Evolutionary conservation across 2,113 vertebrate species (phyloP).

Genomic region (Pristiophorus japonicus): DNA sequence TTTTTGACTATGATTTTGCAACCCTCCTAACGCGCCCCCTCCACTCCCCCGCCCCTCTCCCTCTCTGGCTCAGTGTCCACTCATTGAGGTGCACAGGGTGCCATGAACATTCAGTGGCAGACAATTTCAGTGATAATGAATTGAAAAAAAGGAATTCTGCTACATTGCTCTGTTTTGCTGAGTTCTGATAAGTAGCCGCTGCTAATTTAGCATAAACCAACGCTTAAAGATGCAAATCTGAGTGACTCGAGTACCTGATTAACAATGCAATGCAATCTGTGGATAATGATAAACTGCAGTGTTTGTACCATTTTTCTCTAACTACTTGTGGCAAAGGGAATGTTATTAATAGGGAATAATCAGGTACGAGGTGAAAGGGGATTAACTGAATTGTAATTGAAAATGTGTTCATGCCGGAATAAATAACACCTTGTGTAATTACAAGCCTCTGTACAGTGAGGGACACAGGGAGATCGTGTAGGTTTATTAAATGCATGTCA

Average conservation of each 20-base stretch:
- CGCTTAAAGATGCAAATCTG: not conserved
- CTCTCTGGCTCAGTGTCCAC: no score
- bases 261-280: conserved; percentile 26
- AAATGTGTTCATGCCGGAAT: conserved; percentile 23
- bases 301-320: not conserved
- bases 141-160: not conserved
- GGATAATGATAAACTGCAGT: conserved; percentile 7
- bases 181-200: not conserved
- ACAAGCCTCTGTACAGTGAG: conserved; percentile 15
- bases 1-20: no score
- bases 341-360: conserved; percentile 35
- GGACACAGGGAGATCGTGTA: not conserved
- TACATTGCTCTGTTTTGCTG: not conserved
- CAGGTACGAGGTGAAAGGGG: conserved; percentile 33
- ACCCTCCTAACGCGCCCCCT: no score
- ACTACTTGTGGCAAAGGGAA: conserved; percentile 32
- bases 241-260: not conserved
- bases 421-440: conserved; percentile 23
- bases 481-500: conserved; percentile 8
- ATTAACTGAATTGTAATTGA: conserved; percentile 34
- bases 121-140: not conserved
- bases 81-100: no score
- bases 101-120: no score
- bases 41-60: no score
- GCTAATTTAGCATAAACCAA: not conserved